Evolutionary conservation across 2,113 vertebrate genomes (phyloP), one percentile per base, ranked within the genome.

Genomic region (Halichoerus grypus): DNA sequence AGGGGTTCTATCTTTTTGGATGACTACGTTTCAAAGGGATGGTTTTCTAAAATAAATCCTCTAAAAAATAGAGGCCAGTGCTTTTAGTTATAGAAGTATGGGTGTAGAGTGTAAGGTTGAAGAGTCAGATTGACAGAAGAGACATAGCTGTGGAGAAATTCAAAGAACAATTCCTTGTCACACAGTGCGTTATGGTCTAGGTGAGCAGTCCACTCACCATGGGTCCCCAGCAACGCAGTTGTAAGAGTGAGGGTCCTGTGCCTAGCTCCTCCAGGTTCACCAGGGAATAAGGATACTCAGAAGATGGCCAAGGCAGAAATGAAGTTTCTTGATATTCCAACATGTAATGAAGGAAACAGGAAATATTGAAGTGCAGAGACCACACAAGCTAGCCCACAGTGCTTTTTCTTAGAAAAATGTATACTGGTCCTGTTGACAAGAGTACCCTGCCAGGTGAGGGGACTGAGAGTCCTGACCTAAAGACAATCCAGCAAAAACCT

Each of bases 21-120:
- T 77, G 42, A 79, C 16, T 84, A 13, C 4, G 67, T 94, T 89
- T 97, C 57, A 76, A 63, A 88, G 4, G 2, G 3, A 74, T 55
- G 12, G 16, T n/a, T 96, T 88, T 89, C 31, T 80, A 49, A 94
- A 80, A 36, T 91, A 81, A 85, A 67, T 96, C 22, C 53, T 71
- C 18, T 80, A 67, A 72, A 51, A 72, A 81, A 80, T 33, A 53
- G 28, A 76, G 26, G 8, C 24, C 26, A 93, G 12, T 13, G 7
- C 16, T 2, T 42, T 33, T 21, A 16, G 26, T 69, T 21, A 51
- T 42, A 8, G 31, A 33, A 87, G 1, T 59, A 36, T 77, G 18
- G 57, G 5, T 53, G 6, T 36, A 31, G 24, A 72, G 4, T 36
- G 10, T 67, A 61, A 57, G 4, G 22, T 2, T 59, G 12, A 42